These are phyloP conservation scores for Isichthys henryi DNA, from an alignment of 2,113 vertebrate species.

Conservation along the genomic window DNA sequence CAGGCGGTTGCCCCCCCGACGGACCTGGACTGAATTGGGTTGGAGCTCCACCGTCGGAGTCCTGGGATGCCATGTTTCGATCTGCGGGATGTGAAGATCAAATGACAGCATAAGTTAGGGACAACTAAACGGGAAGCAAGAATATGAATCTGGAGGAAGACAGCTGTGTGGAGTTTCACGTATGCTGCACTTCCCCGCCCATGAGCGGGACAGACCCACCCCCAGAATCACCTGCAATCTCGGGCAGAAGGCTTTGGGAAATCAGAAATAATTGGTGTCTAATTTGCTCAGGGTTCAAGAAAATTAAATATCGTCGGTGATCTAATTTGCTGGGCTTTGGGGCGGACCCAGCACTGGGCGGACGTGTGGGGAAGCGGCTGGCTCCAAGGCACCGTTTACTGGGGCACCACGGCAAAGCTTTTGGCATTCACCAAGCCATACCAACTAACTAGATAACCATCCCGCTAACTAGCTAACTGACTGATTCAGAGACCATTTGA, in stretches of 20 bases:
- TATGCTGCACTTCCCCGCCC: not conserved
- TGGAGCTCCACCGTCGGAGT: not conserved
- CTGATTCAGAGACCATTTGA: not conserved
- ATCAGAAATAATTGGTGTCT: constrained; percentile 26
- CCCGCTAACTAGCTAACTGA: not conserved
- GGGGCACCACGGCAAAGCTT: not conserved
- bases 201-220: not conserved
- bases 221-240: constrained; percentile 26
- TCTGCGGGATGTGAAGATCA: not conserved
- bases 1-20: not conserved
- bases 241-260: constrained; percentile 21
- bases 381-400: not conserved
- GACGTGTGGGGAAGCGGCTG: not conserved
- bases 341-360: constrained; percentile 17
- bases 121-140: constrained; percentile 44
- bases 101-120: constrained; percentile 28
- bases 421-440: not conserved
- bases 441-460: not conserved
- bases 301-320: constrained; percentile 23
- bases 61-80: not conserved
- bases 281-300: constrained; percentile 29
- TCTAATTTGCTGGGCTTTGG: constrained; percentile 30
- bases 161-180: constrained; percentile 10
- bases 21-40: not conserved
- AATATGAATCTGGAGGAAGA: constrained; percentile 19